phyloP scores from a whole-genome alignment of 2,797 vertebrate species.

The Neoniphon sammara region DNA sequence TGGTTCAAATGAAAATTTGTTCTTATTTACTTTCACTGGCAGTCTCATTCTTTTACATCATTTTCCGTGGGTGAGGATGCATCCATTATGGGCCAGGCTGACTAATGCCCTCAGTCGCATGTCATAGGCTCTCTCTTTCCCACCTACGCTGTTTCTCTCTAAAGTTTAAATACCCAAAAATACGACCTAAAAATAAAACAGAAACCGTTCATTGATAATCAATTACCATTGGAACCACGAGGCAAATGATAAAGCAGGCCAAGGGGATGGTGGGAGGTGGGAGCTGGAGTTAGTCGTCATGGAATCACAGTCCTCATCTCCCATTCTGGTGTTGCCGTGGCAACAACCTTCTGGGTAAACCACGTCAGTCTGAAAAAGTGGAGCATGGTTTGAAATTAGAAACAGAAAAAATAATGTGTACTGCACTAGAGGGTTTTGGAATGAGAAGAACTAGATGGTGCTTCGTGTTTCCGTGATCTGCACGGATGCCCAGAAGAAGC shows the following conservation, averaged over 20 bases:
- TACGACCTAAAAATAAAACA: conserved; percentile 16
- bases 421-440: background rate
- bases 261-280: conserved; percentile 56
- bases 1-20: background rate
- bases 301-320: conserved; percentile 76
- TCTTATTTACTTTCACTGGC: background rate
- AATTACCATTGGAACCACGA: conserved; percentile 27
- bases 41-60: background rate
- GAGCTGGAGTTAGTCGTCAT: conserved; percentile 79
- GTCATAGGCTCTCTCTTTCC: background rate
- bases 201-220: conserved; percentile 44
- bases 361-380: conserved; percentile 75
- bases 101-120: background rate
- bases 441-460: conserved; percentile 10
- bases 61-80: background rate
- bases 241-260: conserved; percentile 51
- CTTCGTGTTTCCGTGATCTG: background rate
- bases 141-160: background rate
- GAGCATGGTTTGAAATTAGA: conserved; percentile 80
- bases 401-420: conserved; percentile 59
- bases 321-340: conserved; percentile 78
- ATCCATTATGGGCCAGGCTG: background rate
- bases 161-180: conserved; percentile 6
- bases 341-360: conserved; percentile 83
- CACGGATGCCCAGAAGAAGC: background rate